Conservation (phyloP, 2,797 vertebrate genomes). For the Manis javanica region DNA sequence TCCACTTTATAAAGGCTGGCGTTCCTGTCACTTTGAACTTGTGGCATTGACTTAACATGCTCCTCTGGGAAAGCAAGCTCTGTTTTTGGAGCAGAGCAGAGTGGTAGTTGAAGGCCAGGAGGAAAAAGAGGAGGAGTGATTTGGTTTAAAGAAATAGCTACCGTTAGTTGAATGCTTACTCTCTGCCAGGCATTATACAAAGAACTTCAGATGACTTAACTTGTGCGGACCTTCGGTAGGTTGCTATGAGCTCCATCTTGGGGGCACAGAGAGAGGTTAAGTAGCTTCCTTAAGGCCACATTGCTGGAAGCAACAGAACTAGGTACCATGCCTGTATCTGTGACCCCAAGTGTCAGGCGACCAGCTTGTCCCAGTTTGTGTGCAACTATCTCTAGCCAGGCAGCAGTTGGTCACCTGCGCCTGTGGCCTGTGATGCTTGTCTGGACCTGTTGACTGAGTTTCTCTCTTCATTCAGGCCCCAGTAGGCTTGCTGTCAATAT, state of each 20-base stretch:
- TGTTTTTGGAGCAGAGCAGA: background rate
- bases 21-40: background rate
- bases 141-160: background rate
- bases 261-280: background rate
- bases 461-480: background rate
- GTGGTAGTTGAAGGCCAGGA: background rate
- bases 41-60: background rate
- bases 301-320: background rate
- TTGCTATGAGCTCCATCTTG: fast-evolving
- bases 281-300: background rate
- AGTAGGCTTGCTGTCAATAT: background rate
- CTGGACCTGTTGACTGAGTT: background rate
- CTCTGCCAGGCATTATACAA: background rate
- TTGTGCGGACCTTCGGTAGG: background rate
- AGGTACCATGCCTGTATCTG: background rate
- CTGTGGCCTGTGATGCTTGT: background rate
- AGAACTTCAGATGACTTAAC: background rate
- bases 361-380: background rate
- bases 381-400: background rate
- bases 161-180: no score
- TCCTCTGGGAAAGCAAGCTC: background rate
- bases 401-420: background rate
- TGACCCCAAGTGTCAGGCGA: background rate
- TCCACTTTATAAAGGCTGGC: background rate
- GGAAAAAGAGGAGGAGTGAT: background rate